Percentiles rank a stretch among this genome's conserved stretches.
Evolutionary conservation across 1,140 invertebrate genomes (phyloP).

Genomic region (Lepidurus packardi): DNA sequence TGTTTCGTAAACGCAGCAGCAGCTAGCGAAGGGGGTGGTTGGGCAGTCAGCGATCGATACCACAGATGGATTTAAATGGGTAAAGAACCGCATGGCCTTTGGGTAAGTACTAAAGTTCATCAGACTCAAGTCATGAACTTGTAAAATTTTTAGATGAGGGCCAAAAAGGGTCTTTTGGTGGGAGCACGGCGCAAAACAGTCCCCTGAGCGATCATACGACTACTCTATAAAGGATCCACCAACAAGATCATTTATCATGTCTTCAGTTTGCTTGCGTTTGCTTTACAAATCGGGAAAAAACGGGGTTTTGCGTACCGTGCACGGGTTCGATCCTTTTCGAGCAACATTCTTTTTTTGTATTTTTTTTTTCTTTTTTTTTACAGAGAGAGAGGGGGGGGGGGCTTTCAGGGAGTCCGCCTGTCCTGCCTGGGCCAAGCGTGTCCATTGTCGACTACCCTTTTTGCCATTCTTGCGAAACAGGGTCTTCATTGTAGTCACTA

Average conservation of each 20-base stretch:
- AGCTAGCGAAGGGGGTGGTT: neutral
- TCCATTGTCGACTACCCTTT: neutral
- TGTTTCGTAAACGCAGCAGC: neutral
- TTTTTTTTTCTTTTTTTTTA: neutral
- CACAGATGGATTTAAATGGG: neutral
- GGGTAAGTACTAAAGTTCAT: neutral
- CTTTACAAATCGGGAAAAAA: neutral
- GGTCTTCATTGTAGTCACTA: neutral
- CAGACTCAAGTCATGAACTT: neutral
- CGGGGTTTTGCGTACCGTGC: too few relatives aligned
- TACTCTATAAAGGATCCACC: neutral
- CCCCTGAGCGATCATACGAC: neutral
- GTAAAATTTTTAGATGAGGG: neutral
- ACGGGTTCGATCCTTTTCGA: neutral
- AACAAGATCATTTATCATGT: conserved; percentile 1
- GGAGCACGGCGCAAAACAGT: too few relatives aligned
- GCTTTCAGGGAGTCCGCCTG: neutral
- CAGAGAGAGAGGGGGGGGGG: neutral
- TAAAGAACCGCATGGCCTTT: conserved; percentile 3
- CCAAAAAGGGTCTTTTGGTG: too few relatives aligned
- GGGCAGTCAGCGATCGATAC: neutral
- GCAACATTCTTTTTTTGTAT: neutral
- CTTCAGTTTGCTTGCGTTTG: neutral
- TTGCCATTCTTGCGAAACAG: neutral
- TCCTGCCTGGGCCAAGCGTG: neutral